Percentiles rank a stretch among this genome's conserved stretches.
Conservation (phyloP, 2,797 vertebrate genomes). For the Danio jaintianensis region DNA sequence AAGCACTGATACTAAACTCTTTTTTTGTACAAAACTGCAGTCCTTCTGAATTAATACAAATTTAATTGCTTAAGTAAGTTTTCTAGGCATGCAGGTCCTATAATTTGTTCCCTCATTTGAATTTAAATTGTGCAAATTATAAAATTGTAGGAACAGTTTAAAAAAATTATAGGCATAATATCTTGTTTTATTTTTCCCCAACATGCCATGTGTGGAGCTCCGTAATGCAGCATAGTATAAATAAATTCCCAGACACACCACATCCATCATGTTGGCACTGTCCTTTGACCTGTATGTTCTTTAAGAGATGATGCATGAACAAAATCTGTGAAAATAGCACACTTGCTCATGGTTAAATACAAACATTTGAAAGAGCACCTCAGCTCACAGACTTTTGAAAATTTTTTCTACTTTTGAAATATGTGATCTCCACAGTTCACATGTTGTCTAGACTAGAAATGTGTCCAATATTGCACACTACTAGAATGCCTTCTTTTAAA, state of each 20-base stretch:
- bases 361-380: neutral
- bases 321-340: conserved; percentile 30
- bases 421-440: neutral
- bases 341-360: conserved; percentile 16
- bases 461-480: neutral
- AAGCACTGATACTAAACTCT: neutral
- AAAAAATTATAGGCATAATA: neutral
- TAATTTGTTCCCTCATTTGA: neutral
- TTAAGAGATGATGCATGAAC: conserved; percentile 6
- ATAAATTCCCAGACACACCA: conserved; percentile 28
- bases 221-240: conserved; percentile 3
- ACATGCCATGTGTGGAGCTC: neutral
- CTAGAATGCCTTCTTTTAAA: neutral
- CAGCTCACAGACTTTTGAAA: neutral
- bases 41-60: neutral
- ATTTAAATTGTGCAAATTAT: neutral
- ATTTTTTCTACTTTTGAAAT: neutral
- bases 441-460: neutral
- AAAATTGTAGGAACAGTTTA: neutral
- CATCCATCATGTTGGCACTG: conserved; percentile 31
- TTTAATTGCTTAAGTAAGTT: neutral
- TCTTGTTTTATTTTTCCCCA: neutral
- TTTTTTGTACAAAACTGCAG: neutral
- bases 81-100: neutral
- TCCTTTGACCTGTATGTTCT: conserved; percentile 23